Conservation (phyloP, 2,797 vertebrate genomes). For the Lates japonicus region DNA sequence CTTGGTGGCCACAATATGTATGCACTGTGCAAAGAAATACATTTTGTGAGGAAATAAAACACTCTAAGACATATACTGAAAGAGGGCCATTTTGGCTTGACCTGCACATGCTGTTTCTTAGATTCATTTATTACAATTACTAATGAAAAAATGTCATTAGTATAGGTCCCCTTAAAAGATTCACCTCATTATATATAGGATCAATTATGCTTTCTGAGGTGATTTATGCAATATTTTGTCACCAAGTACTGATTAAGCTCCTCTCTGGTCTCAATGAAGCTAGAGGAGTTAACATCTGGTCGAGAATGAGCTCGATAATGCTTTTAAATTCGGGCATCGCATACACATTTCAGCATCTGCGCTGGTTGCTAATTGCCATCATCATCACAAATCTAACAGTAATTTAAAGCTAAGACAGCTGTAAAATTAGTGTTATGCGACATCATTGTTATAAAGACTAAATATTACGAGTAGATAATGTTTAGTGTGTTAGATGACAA, state of each 20-base stretch:
- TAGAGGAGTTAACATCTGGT: slow-evolving; percentile 66
- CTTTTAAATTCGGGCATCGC: slow-evolving; percentile 44
- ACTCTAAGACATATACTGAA: not conserved
- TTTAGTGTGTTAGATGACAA: slow-evolving; percentile 6
- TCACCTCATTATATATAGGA: not conserved
- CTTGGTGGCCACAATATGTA: not conserved
- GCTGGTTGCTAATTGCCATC: slow-evolving; percentile 63
- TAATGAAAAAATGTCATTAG: not conserved
- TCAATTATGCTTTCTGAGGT: slow-evolving; percentile 20
- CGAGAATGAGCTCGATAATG: slow-evolving; percentile 50
- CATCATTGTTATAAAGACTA: slow-evolving; percentile 37
- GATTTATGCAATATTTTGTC: slow-evolving; percentile 19
- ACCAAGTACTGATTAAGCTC: slow-evolving; percentile 16
- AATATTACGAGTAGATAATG: slow-evolving; percentile 36
- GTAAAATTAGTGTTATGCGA: slow-evolving; percentile 56
- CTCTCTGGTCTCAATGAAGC: slow-evolving; percentile 27
- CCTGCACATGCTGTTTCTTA: slow-evolving; percentile 1
- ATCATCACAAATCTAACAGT: slow-evolving; percentile 60
- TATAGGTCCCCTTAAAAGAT: not conserved
- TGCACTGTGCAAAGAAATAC: not conserved
- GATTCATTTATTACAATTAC: not conserved
- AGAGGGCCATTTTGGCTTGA: not conserved
- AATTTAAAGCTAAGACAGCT: slow-evolving; percentile 65
- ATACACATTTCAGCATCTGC: slow-evolving; percentile 66
- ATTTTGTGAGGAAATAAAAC: not conserved